Evolutionary conservation across 2,888 invertebrate genomes (phyloP), one percentile per base, ranked within the genome.

Genomic region (Temnothorax rugatulus): DNA sequence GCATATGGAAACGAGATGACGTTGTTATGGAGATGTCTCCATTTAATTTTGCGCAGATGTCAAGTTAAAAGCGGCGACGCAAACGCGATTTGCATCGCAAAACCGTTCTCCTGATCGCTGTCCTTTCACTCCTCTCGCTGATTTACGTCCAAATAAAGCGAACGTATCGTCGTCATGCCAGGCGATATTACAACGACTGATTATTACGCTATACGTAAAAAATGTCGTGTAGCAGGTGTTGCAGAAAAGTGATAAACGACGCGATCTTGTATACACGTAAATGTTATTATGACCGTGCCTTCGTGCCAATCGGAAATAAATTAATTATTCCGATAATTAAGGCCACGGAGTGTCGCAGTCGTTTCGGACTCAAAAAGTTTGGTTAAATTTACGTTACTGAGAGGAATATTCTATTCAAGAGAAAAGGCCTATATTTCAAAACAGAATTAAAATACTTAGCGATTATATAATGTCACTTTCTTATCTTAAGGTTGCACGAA

Each of bases 41-140:
- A 79, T 81, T 81, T 81, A 59, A 81, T 81, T 50, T 81, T 44
- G 71, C 79, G 79, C 79, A 81, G 71, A 71, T 81, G 79, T 79
- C 47, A 59, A 47, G 47, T 59, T 81, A 71, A 77, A 66, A 59
- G 79, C 59, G 41, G 25, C 47, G 47, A 47, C 25, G 44, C 41
- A 15, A 29, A 44, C 38, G 59, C 71, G 71, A 81, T 81, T 81
- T 71, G 59, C 71, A 81, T 71, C 18, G 47, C 47, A 81, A 59
- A 4, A 79, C 44, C 59, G 47, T 81, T 81, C 68, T 81, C 25
- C 50, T 50, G 57, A 71, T 71, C 57, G 41, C 59, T 69, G 57
- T 69, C 79, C 71, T 81, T 81, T 81, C 79, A 81, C 79, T 71
- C 21, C 38, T 81, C 18, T 59, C 79, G 79, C 25, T 81, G 71